Evolutionary conservation across 1,140 invertebrate species (phyloP).

Genomic region (Listronotus bonariensis): DNA sequence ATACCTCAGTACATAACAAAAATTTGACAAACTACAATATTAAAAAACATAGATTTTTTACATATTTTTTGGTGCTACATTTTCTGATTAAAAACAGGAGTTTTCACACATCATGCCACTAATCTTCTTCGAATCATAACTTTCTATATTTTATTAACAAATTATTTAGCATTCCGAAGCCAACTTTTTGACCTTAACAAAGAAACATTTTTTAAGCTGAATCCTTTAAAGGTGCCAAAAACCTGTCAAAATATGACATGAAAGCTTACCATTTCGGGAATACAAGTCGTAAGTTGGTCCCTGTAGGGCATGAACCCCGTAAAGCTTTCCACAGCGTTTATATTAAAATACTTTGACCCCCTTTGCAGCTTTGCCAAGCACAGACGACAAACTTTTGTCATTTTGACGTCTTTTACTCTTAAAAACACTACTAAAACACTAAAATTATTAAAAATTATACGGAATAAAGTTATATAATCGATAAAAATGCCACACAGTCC

Average conservation of each 20-base stretch:
- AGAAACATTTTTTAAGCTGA: not conserved
- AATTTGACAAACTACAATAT: too few relatives aligned
- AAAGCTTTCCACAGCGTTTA: constrained; percentile 43
- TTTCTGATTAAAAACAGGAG: too few relatives aligned
- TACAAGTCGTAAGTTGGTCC: constrained; percentile 45
- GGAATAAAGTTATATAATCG: constrained; percentile 30
- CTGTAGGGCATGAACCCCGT: constrained; percentile 46
- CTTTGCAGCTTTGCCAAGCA: constrained; percentile 40
- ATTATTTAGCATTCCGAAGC: not conserved
- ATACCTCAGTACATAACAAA: too few relatives aligned
- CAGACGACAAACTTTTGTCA: constrained; percentile 46
- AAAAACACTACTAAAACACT: constrained; percentile 11
- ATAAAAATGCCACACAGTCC: constrained; percentile 25
- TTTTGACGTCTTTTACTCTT: constrained; percentile 15
- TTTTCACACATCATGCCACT: too few relatives aligned
- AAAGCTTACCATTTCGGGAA: constrained; percentile 44
- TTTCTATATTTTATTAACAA: not conserved
- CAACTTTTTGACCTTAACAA: too few relatives aligned
- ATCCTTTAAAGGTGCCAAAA: constrained; percentile 6
- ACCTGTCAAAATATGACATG: constrained; percentile 4
- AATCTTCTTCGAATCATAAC: too few relatives aligned
- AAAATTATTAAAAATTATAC: not conserved
- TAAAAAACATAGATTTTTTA: too few relatives aligned
- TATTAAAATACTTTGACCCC: constrained; percentile 44
- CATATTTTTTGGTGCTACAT: too few relatives aligned